Base-by-base conservation (phyloP, 2,888 invertebrate species). In the Meandrusa payeni region DNA sequence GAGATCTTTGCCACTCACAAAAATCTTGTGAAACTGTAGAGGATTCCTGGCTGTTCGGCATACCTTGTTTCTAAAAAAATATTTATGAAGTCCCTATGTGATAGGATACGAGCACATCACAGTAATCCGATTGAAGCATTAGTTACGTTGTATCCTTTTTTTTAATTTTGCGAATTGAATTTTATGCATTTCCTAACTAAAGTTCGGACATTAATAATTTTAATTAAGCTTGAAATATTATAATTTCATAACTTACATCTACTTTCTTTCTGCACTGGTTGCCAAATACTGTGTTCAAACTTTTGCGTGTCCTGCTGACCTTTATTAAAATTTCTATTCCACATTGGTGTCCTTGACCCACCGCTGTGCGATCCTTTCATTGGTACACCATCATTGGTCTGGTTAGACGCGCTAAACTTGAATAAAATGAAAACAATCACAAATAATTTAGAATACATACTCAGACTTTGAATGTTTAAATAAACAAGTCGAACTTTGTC, bases 231-330 rank as follows among this genome's bases (percentile, higher is more conserved):
- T 15, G 6, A 5, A 28, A 5, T 11, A 7, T 15, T 5, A n/a
- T 15, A 15, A n/a, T 27, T 15, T 33, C 20, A 19, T 10, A 38
- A 76, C 86, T 85, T 59, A 86, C 86, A 85, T 48, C 82, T 58
- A 41, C 75, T 73, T 42, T 86, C 85, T 46, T 80, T 86, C 20
- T 73, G 71, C n/a, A 51, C 50, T 2, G 71, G 64, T 0, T 74
- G 72, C 85, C 86, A 81, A 55, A 85, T 78, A 5, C 62, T 64
- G 0, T 59, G 46, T 22, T 71, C 69, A 1, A 47, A 32, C 45
- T 61, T 51, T 26, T 47, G 50, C 33, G 17, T 10, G 41, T 57
- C 59, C 3, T 54, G 54, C 38, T 41, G 47, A n/a, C 22, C 37
- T 39, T 49, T 71, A 22, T 50, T 53, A 5, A 51, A 37, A 13